Evolutionary conservation across 2,113 vertebrate genomes (phyloP), one percentile per base, ranked within the genome.

Genomic region (Chionodraco myersi): DNA sequence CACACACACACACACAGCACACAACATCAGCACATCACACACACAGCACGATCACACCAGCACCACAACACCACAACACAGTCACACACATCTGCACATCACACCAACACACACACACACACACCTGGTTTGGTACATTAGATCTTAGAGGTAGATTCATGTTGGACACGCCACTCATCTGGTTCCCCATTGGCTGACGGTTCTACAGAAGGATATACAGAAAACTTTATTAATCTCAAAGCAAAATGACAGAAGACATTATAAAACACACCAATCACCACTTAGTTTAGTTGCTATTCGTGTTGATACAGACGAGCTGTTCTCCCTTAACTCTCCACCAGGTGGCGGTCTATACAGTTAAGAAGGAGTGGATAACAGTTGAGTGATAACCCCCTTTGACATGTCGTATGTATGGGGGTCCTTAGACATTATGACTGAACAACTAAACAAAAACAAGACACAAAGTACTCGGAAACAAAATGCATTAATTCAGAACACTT

Each of bases 101-200:
- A n/a, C n/a, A n/a, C n/a, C n/a, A n/a, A n/a, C n/a, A 21, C 21
- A 21, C 26, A 26, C 4, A 6, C 4, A 36, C 36, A 36, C 78
- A 89, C 96, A 99, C 97, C 97, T 99, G 97, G 59, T 96, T 93
- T 67, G 97, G 97, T 83, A 97, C 95, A 76, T 96, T 97, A 81
- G 97, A 95, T 89, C 97, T 96, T 83, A 99, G 95, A 92, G 97
- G 97, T 94, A 99, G 94, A 94, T 98, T 99, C 95, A 99, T 96
- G 76, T 95, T 98, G 72, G 97, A 96, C 89, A 97, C 96, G 21
- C 93, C 97, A 80, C 93, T 95, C 94, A 99, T 97, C 84, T 97
- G 97, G 91, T 96, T 98, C 92, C 96, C 95, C 91, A 98, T 91
- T 30, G 97, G 97, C 92, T 99, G 98, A 54, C 97, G 97, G 90